A percentile compares a stretch with the other conserved stretches of the same genome.
phyloP scores from a whole-genome alignment of 2,113 vertebrate species.

The Apistogramma diplotaenia region DNA sequence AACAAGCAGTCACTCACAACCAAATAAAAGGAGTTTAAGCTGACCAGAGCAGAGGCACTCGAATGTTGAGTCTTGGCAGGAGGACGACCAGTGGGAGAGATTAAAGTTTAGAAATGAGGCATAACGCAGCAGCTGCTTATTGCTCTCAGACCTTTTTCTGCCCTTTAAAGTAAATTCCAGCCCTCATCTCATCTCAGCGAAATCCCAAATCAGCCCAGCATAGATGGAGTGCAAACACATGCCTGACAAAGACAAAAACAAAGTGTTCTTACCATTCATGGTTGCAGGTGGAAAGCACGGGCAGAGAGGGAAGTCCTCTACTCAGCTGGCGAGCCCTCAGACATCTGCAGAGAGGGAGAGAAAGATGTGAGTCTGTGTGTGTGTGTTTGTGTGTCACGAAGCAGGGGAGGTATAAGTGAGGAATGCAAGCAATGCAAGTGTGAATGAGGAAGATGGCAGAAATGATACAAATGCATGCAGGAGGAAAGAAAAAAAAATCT shows the following conservation, averaged over 20 bases:
- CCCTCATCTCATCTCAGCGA: background rate
- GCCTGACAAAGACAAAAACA: slow-evolving; percentile 3
- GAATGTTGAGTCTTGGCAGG: background rate
- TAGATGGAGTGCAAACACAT: background rate
- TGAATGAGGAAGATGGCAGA: background rate
- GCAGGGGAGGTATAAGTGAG: background rate
- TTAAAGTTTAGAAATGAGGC: background rate
- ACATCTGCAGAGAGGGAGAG: slow-evolving; percentile 70
- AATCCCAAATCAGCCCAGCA: background rate
- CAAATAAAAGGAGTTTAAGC: background rate
- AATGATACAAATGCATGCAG: background rate
- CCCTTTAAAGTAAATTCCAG: background rate
- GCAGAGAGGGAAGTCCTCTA: slow-evolving; percentile 64
- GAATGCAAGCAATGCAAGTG: slow-evolving; percentile 3
- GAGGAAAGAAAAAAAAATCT: background rate
- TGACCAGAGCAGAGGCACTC: background rate
- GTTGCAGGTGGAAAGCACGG: slow-evolving; percentile 68
- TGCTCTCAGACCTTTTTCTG: background rate
- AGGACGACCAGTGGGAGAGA: background rate
- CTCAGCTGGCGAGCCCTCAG: slow-evolving; percentile 67
- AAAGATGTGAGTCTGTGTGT: slow-evolving; percentile 7
- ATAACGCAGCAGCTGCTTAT: background rate
- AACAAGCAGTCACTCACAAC: background rate
- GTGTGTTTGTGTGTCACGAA: slow-evolving; percentile 10
- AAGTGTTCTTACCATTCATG: slow-evolving; percentile 77